Conservation (phyloP, 2,113 vertebrate species). For the Entelurus aequoreus region DNA sequence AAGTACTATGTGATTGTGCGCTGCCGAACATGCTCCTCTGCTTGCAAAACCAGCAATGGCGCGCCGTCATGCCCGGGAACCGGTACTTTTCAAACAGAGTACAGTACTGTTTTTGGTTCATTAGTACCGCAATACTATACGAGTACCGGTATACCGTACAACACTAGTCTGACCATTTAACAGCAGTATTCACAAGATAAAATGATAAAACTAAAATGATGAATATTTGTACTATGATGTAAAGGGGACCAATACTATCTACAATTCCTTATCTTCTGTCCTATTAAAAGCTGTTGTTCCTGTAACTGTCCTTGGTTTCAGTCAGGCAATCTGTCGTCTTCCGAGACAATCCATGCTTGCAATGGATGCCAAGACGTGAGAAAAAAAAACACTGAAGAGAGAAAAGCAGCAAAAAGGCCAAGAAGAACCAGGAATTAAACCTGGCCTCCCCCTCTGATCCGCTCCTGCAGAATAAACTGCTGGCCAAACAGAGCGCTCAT, state of each 20-base stretch:
- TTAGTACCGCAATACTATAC: no score
- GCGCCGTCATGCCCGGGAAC: no score
- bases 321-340: background rate
- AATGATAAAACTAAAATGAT: no score
- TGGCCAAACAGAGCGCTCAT: slow-evolving; percentile 86
- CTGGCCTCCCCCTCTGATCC: slow-evolving; percentile 79
- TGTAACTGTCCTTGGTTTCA: background rate
- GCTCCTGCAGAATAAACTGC: slow-evolving; percentile 64
- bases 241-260: background rate
- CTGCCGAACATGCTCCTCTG: no score
- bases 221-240: background rate
- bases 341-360: slow-evolving; percentile 45
- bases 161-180: no score
- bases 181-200: no score
- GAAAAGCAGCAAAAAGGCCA: slow-evolving; percentile 73
- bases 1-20: no score
- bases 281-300: background rate
- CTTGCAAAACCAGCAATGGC: no score
- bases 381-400: slow-evolving; percentile 23
- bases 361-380: no score
- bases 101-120: no score
- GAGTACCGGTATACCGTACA: no score
- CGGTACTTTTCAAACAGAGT: no score
- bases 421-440: slow-evolving; percentile 79
- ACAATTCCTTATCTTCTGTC: slow-evolving; percentile 2